phyloP scores from a whole-genome alignment of 2,113 vertebrate species.

The Vombatus ursinus region DNA sequence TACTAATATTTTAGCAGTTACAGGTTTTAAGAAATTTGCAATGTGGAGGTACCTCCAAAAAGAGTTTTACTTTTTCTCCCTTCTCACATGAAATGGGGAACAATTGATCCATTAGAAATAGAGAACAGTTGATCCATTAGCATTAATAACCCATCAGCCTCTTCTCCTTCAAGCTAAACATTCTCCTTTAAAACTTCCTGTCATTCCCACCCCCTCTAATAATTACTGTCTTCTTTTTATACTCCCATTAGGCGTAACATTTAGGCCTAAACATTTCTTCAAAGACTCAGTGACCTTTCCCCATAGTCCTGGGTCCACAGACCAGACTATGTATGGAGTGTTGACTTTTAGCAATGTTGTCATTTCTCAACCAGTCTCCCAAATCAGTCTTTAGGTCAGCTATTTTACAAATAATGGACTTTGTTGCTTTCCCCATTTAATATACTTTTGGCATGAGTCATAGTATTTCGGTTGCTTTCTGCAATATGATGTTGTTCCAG shows the following conservation, averaged over 20 bases:
- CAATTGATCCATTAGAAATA: not conserved
- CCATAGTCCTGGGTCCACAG: fast-evolving
- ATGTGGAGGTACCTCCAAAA: not conserved
- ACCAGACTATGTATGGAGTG: not conserved
- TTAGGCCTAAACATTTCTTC: not conserved
- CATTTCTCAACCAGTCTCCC: not conserved
- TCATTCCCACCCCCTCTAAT: not conserved
- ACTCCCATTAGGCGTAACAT: not conserved
- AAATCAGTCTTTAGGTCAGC: not conserved
- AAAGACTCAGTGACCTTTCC: not conserved
- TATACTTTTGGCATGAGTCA: conserved; percentile 27
- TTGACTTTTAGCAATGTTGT: not conserved
- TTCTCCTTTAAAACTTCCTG: not conserved
- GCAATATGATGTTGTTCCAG: conserved; percentile 39
- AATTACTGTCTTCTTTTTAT: not conserved
- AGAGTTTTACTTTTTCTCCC: not conserved
- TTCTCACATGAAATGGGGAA: not conserved
- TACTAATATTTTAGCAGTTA: not conserved
- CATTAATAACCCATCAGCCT: not conserved
- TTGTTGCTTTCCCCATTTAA: not conserved
- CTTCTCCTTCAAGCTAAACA: not conserved
- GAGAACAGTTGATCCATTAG: not conserved
- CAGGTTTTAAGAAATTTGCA: not conserved
- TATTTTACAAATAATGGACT: not conserved
- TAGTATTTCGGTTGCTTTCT: conserved; percentile 48